Conservation (phyloP, 2,888 invertebrate species). For the Anorthoa munda region DNA sequence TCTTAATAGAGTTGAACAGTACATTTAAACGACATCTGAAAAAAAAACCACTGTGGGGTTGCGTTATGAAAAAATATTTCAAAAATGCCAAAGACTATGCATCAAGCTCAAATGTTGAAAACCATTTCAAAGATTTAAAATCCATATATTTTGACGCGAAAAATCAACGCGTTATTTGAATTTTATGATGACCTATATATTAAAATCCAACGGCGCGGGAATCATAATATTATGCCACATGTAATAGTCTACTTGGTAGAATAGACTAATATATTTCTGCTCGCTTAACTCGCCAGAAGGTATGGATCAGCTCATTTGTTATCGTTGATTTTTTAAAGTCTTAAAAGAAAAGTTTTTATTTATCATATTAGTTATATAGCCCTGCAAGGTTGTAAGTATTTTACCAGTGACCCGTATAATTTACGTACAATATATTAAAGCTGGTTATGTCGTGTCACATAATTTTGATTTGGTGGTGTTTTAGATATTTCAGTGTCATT, state of each 20-base stretch:
- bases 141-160: constrained; percentile 45
- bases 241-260: too few relatives aligned
- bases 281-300: too few relatives aligned
- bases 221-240: too few relatives aligned
- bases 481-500: constrained; percentile 12
- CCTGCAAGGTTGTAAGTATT: too few relatives aligned
- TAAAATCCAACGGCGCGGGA: too few relatives aligned
- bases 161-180: constrained; percentile 28
- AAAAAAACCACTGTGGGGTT: constrained; percentile 47
- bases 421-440: constrained; percentile 14
- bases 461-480: constrained; percentile 2
- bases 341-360: background rate
- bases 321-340: too few relatives aligned
- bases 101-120: constrained; percentile 52
- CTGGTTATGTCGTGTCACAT: background rate
- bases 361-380: too few relatives aligned
- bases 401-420: too few relatives aligned
- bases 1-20: constrained; percentile 27
- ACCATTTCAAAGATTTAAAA: constrained; percentile 53
- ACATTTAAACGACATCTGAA: constrained; percentile 46
- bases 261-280: too few relatives aligned
- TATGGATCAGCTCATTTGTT: too few relatives aligned
- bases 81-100: constrained; percentile 34
- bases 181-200: too few relatives aligned
- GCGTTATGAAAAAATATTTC: constrained; percentile 44